Evolutionary conservation across 2,113 vertebrate species (phyloP), one percentile per base, ranked within the genome.

Genomic region (Tragulus kanchil): DNA sequence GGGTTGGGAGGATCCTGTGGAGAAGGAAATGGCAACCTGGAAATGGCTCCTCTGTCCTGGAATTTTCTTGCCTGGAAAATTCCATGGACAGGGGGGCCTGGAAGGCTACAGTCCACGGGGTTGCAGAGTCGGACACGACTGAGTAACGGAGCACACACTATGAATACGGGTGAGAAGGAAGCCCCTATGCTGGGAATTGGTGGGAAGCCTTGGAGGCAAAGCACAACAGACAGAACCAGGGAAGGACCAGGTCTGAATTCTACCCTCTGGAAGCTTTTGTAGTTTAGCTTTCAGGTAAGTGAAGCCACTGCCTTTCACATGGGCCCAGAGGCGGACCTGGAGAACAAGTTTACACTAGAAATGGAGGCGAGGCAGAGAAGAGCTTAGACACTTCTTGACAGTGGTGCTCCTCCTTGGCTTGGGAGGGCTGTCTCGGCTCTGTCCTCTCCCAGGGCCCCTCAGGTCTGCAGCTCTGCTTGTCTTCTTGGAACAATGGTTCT

Each of bases 401-500:
- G 50, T 10, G 11, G 16, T 8, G 82, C 15, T 71, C 42, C 45
- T 62, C 31, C n/a, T 94, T 64, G 88, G 61, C n/a, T 17, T 0
- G 3, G 88, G 59, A 90, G 59, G 71, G 45, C 54, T 81, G 85
- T 45, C 56, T 61, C 42, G 67, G 79, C 81, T 77, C 13, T 58
- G 48, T 26, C 26, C 11, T 15, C n/a, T 52, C 81, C 79, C 45
- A 42, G 21, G 52, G 54, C 12, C 59, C 88, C 73, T 64, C 36
- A 26, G 50, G 48, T 73, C 8, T 0, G 61, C 78, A 90, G 92
- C 59, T 89, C 48, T 96, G 90, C 82, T 93, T 81, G 28, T 92
- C 93, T 94, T 78, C 90, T 59, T 83, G 82, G 94, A 97, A 97
- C 91, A 90, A 84, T 61, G 36, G 69, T 50, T 96, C 67, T 91